Conservation (phyloP, 1,140 invertebrate species). For the Calliopsis andreniformis region DNA sequence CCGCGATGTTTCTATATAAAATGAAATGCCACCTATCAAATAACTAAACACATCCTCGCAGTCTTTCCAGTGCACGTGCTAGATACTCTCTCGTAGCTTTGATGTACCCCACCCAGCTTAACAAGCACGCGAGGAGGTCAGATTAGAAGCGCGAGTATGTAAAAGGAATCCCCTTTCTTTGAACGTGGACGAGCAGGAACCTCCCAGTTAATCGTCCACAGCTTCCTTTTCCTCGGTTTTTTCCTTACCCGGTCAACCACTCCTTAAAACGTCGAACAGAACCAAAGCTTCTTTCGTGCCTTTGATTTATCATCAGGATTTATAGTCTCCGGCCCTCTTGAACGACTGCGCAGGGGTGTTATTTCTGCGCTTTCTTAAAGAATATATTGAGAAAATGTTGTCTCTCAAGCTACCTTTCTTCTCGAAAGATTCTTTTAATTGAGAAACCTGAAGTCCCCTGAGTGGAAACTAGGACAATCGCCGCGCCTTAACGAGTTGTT, state of each 20-base stretch:
- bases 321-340: neutral
- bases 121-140: neutral
- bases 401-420: neutral
- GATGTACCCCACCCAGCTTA: too few relatives aligned
- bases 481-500: neutral
- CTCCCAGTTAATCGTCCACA: neutral
- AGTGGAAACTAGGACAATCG: neutral
- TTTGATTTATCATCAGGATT: conserved; percentile 13
- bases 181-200: neutral
- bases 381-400: neutral
- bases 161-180: neutral
- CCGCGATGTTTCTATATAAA: neutral
- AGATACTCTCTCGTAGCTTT: too few relatives aligned
- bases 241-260: neutral
- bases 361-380: neutral
- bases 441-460: neutral
- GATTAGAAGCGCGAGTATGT: neutral
- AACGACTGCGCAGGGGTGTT: too few relatives aligned
- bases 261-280: neutral
- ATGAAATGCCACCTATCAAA: too few relatives aligned
- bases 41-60: conserved; percentile 1
- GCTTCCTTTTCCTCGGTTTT: conserved; percentile 1
- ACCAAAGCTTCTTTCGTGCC: neutral
- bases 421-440: neutral
- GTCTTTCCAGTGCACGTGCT: too few relatives aligned